Base-by-base conservation (phyloP, 37 sponge, comb jelly and placozoan species). In the Bolinopsis microptera region DNA sequence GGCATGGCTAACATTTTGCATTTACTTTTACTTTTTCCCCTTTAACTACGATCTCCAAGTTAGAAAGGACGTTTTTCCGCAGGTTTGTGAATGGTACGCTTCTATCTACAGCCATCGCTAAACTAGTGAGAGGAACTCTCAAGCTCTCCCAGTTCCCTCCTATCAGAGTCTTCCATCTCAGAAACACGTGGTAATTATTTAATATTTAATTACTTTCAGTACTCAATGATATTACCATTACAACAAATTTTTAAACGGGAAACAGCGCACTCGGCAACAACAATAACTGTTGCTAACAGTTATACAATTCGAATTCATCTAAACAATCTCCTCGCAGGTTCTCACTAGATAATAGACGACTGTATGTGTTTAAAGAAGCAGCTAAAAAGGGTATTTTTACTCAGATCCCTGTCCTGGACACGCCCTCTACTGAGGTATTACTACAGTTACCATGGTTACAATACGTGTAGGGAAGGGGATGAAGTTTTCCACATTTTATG, bases 291-390 rank as follows among this genome's bases (percentile, higher is more conserved):
- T n/a, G n/a, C n/a, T n/a, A n/a, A n/a, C n/a, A n/a, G n/a, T n/a
- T n/a, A n/a, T n/a, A n/a, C n/a, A n/a, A n/a, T n/a, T n/a, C n/a
- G n/a, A n/a, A n/a, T n/a, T n/a, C n/a, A n/a, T n/a, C n/a, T n/a
- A n/a, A n/a, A n/a, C n/a, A n/a, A n/a, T n/a, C n/a, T n/a, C 30
- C 21, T 77, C 37, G 1, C 90, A 86, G 90, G 90, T 41, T 36
- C 35, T 86, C 90, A 3, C 48, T 86, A 22, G 90, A 86, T 40
- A 86, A 86, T 27, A 18, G 90, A 34, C 1, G 90, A 39, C 90
- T 86, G 27, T 41, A 86, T 30, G 90, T 86, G 90, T 86, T 86
- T 38, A 86, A 86, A 48, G 90, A 86, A 86, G 90, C 61, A 30
- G 61, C 61, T 41, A 86, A 86, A 48, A 86, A 86, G 41, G 90